Base-by-base conservation (phyloP, 2,888 invertebrate genomes). In the Netelia inedita region DNA sequence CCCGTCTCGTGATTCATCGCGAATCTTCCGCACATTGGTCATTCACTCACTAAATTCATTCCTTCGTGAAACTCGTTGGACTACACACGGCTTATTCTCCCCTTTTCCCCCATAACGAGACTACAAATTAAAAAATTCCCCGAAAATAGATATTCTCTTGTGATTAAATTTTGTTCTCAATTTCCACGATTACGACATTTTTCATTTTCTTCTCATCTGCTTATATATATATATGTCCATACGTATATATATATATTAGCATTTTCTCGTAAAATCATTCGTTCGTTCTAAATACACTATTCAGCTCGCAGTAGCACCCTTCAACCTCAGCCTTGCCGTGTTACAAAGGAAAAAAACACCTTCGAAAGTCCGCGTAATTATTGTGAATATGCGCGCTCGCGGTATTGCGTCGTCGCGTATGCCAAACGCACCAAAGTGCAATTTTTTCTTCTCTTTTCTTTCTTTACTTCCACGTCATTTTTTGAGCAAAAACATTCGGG, bases 321-420 rank as follows among this genome's bases (percentile, higher is more conserved):
- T 91, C 88, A 90, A 92, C 91, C 90, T 92, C 90, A 91, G 90
- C 90, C 89, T 91, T 91, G 85, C 89, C 88, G 88, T 89, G 86
- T 90, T 88, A 88, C 85, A 88, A 88, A 90, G 85, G 86, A 91
- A 92, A 90, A 87, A 87, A 66, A 83, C 79, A 82, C 79, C 79
- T 85, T 88, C 85, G 82, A 88, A 87, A 87, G 71, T 87, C 80
- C 83, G 87, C 85, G 86, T 85, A 82, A 75, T 87, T 75, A 85
- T 82, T 82, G 82, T 82, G 74, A 79, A 72, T 43, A 11, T 80
- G 83, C 85, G 85, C 86, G 71, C 78, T 83, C 46, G 46, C 46
- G 46, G 14, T 11, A 2, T 46, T 46, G 6, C 35, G 35, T 35
- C 35, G 35, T 6, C 14, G 46, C 46, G 1, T 10, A 46, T 88